Percentiles rank a stretch among this genome's conserved stretches.
phyloP scores from a whole-genome alignment of 2,113 vertebrate genomes.

The Chaetops frenatus region DNA sequence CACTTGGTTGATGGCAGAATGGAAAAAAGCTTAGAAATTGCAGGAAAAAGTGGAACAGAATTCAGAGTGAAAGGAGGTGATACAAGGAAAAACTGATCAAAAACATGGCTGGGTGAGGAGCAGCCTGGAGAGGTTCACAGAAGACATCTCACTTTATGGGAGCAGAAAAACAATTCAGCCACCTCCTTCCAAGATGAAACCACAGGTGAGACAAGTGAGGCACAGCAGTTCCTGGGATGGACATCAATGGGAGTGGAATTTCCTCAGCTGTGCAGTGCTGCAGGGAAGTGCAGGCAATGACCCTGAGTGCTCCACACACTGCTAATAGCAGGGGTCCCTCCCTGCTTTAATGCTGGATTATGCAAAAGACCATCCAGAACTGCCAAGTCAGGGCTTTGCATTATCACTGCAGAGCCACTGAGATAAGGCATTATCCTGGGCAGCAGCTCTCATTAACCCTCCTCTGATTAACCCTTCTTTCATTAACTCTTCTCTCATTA shows the following conservation, averaged over 20 bases:
- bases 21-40: neutral
- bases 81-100: neutral
- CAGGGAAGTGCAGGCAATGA: neutral
- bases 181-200: neutral
- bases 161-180: neutral
- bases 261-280: neutral
- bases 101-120: neutral
- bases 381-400: conserved; percentile 30
- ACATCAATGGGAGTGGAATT: rapidly evolving
- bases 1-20: neutral
- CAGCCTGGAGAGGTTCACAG: neutral
- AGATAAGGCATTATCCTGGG: neutral
- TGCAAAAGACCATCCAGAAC: neutral
- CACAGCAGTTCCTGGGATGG: neutral
- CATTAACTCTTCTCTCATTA: neutral
- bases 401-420: neutral
- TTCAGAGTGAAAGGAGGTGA: neutral
- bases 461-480: neutral
- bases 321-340: neutral
- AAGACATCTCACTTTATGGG: neutral
- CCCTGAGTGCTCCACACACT: neutral
- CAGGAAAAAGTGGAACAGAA: neutral
- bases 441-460: neutral
- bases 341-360: conserved; percentile 8
- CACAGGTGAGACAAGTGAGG: neutral